Base-by-base conservation (phyloP, 2,888 invertebrate genomes). In the Tenthredo scrophulariae region DNA sequence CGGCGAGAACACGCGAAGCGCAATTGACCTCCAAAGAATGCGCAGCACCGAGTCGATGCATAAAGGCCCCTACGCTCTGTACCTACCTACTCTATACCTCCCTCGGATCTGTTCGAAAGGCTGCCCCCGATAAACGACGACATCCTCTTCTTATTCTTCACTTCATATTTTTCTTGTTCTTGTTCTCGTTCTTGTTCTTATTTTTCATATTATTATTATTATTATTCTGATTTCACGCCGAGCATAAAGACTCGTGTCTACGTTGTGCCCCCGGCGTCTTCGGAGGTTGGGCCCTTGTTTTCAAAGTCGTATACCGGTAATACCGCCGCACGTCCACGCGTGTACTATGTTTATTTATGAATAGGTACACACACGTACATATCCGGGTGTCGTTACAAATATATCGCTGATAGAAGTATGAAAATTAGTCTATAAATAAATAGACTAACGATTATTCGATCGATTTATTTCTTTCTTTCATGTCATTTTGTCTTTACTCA, bases 11-110 rank as follows among this genome's bases (percentile, higher is more conserved):
- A 85, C 87, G 87, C 84, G 88, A 87, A 87, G 88, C 87, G 88
- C 88, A 87, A 89, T 89, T 89, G 88, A 88, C 88, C 88, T 87
- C 87, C 86, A 87, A 89, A 88, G 89, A 89, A 89, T 89, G 89
- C 88, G 82, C 67, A 22, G 26, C 50, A 29, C 29, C 33, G 13
- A 72, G 72, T 7, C 72, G 40, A 74, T 26, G 29, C 18, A 67
- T n/a, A n/a, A 18, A 67, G 29, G 77, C 46, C 22, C 46, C 46
- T 75, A 22, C 26, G 75, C 74, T 26, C 26, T n/a, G 43, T 50
- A 50, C n/a, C n/a, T n/a, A 54, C 54, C 72, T 75, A 15, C 46
- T 43, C 46, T 46, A 46, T 46, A 46, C 46, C 18, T 77, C 29
- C 54, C 50, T 29, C 50, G n/a, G 37, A 40, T 74, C n/a, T 74